Evolutionary conservation across 2,888 invertebrate species (phyloP), one percentile per base, ranked within the genome.

Genomic region (Idaea dimidiata): DNA sequence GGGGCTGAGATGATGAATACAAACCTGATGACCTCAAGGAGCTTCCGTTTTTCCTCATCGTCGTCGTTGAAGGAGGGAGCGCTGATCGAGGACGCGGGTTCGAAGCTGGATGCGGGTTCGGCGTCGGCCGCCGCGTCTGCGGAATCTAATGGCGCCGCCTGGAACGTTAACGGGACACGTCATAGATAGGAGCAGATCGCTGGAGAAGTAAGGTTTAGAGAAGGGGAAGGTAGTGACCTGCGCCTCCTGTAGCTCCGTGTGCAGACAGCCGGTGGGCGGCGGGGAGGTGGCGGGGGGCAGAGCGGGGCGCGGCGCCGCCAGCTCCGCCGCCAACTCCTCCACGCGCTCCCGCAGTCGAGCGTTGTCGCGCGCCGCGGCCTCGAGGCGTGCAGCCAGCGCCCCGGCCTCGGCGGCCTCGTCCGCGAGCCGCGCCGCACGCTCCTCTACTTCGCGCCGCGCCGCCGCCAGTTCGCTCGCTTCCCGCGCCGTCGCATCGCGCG

Each of bases 91-190:
- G n/a, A n/a, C n/a, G n/a, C n/a, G n/a, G n/a, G n/a, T n/a, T n/a
- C n/a, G n/a, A n/a, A n/a, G n/a, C n/a, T n/a, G n/a, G n/a, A n/a
- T n/a, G n/a, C n/a, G n/a, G n/a, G n/a, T 83, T 86, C 57, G 82
- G 74, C 71, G 96, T 96, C 16, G 32, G 95, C 94, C 57, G 94
- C 93, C 97, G 82, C 84, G 86, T 98, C 98, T 79, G 96, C 96
- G 62, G 79, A 79, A 70, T 1, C 32, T 8, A 10, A 8, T 10
- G 32, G 32, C 32, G 32, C 32, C 32, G 32, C 32, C 32, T 32
- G 32, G 32, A 32, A 32, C 32, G 10, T 32, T 32, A 10, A 32
- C 32, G 32, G 10, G 0, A 4, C 0, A 6, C 32, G 32, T 10
- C 10, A 10, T 32, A 32, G 32, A 32, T 6, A 32, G 32, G 6